Evolutionary conservation across 2,113 vertebrate genomes (phyloP).

Genomic region (Athene noctua): DNA sequence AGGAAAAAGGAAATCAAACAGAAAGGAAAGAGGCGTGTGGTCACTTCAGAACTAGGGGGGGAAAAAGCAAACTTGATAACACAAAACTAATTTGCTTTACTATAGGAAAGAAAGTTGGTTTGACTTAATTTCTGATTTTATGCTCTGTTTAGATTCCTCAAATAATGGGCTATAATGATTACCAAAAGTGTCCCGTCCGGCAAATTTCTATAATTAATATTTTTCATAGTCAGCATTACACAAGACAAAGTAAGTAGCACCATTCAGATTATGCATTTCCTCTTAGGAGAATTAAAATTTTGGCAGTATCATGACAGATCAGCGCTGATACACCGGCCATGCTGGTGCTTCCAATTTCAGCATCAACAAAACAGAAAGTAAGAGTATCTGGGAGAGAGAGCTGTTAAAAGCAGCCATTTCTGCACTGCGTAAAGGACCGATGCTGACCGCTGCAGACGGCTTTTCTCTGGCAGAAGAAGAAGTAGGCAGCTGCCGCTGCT

Average conservation of each 20-base stretch:
- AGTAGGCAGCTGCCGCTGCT: background rate
- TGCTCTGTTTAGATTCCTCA: background rate
- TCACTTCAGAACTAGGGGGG: background rate
- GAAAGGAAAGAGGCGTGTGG: background rate
- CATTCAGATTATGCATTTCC: background rate
- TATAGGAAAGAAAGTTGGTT: background rate
- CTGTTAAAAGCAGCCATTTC: background rate
- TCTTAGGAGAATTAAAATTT: background rate
- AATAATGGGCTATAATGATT: background rate
- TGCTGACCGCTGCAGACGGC: background rate
- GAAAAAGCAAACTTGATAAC: background rate
- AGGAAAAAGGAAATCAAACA: background rate
- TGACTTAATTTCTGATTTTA: background rate
- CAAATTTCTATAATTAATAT: background rate
- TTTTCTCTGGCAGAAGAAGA: background rate
- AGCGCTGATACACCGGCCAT: rapidly evolving
- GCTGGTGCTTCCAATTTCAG: background rate
- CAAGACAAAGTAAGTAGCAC: background rate
- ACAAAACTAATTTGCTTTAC: background rate
- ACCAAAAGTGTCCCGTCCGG: background rate
- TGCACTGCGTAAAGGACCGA: background rate
- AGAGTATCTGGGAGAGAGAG: background rate
- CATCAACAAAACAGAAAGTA: background rate
- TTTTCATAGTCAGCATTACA: background rate
- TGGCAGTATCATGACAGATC: background rate